A percentile compares a stretch with the other conserved stretches of the same genome.
Evolutionary conservation across 2,113 vertebrate genomes (phyloP).

Genomic region (Carollia perspicillata): DNA sequence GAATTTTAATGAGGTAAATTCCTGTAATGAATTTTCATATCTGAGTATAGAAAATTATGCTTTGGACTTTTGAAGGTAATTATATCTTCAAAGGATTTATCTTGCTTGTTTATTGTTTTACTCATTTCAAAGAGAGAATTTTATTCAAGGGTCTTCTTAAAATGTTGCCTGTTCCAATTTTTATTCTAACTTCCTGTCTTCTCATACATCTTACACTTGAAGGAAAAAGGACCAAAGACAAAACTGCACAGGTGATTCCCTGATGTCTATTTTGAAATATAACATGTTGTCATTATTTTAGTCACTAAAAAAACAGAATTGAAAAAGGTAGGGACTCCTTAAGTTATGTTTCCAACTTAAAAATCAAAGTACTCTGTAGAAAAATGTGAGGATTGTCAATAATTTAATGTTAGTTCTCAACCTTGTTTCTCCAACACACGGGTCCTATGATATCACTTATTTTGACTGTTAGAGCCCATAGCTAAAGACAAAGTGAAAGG

Average conservation of each 20-base stretch:
- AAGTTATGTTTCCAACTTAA: background rate
- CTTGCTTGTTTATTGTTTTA: background rate
- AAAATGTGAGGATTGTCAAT: background rate
- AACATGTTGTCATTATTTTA: background rate
- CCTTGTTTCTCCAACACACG: background rate
- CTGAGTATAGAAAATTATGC: background rate
- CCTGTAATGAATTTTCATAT: constrained; percentile 8
- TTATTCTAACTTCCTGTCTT: background rate
- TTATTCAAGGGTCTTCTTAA: background rate
- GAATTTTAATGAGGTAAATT: constrained; percentile 61
- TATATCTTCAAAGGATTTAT: background rate
- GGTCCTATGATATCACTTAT: background rate
- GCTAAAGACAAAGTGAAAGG: background rate
- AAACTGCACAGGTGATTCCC: background rate
- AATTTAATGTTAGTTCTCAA: background rate
- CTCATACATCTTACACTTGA: background rate
- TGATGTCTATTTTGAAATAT: background rate
- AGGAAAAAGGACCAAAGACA: background rate
- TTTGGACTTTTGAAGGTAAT: background rate
- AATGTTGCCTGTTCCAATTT: background rate
- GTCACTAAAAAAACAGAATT: background rate
- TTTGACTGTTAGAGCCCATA: background rate
- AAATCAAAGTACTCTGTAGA: background rate
- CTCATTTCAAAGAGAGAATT: background rate
- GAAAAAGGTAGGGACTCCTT: background rate